These are phyloP conservation scores for Noctua comes DNA, from an alignment of 2,888 invertebrate species.

Conservation along the genomic window DNA sequence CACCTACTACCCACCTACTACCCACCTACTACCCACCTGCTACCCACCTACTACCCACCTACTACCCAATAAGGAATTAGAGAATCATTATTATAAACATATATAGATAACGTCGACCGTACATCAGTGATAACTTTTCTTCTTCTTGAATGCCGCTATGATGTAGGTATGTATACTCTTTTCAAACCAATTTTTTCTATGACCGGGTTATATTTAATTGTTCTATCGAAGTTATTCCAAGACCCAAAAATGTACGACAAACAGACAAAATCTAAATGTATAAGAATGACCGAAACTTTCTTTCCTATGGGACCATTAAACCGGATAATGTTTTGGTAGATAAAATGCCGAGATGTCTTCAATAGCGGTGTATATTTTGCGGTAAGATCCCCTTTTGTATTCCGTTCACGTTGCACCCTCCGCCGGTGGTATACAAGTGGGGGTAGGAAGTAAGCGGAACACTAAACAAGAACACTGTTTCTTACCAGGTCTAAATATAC, in stretches of 20 bases:
- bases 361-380: conserved; percentile 35
- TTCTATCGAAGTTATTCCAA: neutral
- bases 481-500: too few relatives aligned
- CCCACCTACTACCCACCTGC: too few relatives aligned
- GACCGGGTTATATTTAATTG: too few relatives aligned
- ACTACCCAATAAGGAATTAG: too few relatives aligned
- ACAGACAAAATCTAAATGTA: conserved; percentile 4
- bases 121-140: too few relatives aligned
- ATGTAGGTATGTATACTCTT: too few relatives aligned
- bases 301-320: conserved; percentile 2
- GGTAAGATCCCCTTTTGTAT: conserved; percentile 42
- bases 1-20: too few relatives aligned
- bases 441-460: conserved; percentile 34
- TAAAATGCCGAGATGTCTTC: conserved; percentile 47
- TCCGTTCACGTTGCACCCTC: conserved; percentile 28
- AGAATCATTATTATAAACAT: too few relatives aligned
- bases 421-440: conserved; percentile 6
- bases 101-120: too few relatives aligned
- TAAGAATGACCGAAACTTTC: neutral
- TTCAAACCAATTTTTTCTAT: too few relatives aligned
- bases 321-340: conserved; percentile 38
- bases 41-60: too few relatives aligned
- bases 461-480: neutral
- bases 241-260: neutral
- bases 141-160: too few relatives aligned